Evolutionary conservation across 2,113 vertebrate genomes (phyloP).

Genomic region (Malaclemys terrapin): DNA sequence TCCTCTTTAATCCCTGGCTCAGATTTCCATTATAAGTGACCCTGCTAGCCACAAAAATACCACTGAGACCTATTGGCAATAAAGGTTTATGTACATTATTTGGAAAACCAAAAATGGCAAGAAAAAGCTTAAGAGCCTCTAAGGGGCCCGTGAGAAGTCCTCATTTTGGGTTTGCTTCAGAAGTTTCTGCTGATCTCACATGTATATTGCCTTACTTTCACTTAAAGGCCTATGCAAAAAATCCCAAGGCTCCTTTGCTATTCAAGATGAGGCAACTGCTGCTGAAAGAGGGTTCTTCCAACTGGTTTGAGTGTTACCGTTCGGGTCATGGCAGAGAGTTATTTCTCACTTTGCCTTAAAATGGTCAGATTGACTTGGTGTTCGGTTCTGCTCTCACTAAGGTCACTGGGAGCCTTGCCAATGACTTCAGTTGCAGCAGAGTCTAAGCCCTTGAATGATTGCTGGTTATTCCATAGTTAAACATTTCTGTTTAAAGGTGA

Average conservation of each 20-base stretch:
- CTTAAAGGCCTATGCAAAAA: not conserved
- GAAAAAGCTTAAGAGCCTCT: constrained; percentile 23
- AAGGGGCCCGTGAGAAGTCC: constrained; percentile 12
- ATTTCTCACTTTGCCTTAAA: constrained; percentile 28
- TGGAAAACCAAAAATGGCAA: constrained; percentile 51
- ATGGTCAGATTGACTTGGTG: not conserved
- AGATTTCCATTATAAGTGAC: constrained; percentile 27
- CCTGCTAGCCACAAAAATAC: constrained; percentile 25
- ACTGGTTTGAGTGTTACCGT: constrained; percentile 36
- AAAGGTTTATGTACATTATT: constrained; percentile 1
- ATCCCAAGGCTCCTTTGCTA: constrained; percentile 34
- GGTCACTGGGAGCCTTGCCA: not conserved
- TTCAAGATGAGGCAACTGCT: constrained; percentile 60
- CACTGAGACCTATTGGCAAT: constrained; percentile 27
- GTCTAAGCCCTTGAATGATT: not conserved
- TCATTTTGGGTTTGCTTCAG: constrained; percentile 41
- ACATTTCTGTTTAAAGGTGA: not conserved
- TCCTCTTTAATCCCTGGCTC: constrained; percentile 42
- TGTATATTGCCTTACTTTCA: not conserved
- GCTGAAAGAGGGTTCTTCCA: constrained; percentile 41
- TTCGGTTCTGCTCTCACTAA: not conserved
- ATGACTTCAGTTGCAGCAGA: not conserved
- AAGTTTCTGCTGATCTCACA: constrained; percentile 41
- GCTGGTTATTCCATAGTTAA: not conserved
- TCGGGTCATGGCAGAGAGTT: constrained; percentile 29